These are phyloP conservation scores for Trichosurus vulpecula DNA, from an alignment of 2,797 vertebrate genomes.

Conservation along the genomic window DNA sequence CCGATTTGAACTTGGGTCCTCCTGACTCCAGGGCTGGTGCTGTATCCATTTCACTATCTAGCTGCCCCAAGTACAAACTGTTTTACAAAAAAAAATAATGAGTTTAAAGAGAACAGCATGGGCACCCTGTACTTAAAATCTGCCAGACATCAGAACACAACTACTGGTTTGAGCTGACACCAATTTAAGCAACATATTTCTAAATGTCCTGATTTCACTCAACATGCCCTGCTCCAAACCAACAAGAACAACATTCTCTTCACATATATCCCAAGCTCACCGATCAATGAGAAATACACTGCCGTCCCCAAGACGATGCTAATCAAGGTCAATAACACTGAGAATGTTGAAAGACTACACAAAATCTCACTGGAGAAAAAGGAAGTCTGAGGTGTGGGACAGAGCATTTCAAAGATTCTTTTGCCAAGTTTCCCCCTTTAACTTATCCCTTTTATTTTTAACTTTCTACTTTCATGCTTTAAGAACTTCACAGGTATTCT, in stretches of 20 bases:
- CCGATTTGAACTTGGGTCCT: no score
- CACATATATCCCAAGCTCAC: conserved; percentile 94
- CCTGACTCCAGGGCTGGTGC: no score
- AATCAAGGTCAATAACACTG: conserved; percentile 92
- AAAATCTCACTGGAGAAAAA: conserved; percentile 91
- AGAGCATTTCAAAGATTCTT: neutral
- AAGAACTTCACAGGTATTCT: conserved; percentile 74
- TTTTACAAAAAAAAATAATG: conserved; percentile 96
- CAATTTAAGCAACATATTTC: conserved; percentile 95
- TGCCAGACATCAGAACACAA: conserved; percentile 90
- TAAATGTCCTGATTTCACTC: conserved; percentile 92
- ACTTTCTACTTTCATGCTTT: conserved; percentile 69
- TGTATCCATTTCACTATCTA: no score
- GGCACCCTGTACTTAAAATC: conserved; percentile 95
- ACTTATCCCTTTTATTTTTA: conserved; percentile 61
- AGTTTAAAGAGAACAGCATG: conserved; percentile 98
- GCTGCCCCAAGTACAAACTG: conserved; percentile 83
- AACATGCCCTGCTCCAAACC: conserved; percentile 91
- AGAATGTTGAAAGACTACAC: conserved; percentile 95
- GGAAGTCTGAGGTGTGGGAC: conserved; percentile 73
- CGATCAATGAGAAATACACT: conserved; percentile 91
- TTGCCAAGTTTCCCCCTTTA: conserved; percentile 63
- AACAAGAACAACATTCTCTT: conserved; percentile 98
- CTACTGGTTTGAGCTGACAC: conserved; percentile 95
- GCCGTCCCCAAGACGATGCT: conserved; percentile 88